phyloP scores from a whole-genome alignment of 2,797 vertebrate species.

The Parauchenoglanis ngamensis region DNA sequence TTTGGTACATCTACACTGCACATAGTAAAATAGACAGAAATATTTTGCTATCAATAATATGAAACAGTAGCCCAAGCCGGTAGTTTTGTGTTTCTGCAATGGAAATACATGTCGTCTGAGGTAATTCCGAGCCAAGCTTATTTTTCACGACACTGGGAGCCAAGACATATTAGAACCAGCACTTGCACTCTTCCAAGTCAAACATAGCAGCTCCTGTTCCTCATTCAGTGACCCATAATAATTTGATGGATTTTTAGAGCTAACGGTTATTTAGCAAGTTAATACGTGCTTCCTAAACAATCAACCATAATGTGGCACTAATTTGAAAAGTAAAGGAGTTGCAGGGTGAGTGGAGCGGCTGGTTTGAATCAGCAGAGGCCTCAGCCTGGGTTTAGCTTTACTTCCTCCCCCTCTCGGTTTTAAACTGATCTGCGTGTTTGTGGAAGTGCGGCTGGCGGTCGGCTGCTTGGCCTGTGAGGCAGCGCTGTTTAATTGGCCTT shows the following conservation, averaged over 20 bases:
- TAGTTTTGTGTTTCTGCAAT: conserved; percentile 25
- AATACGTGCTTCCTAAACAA: conserved; percentile 60
- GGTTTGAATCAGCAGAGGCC: conserved; percentile 77
- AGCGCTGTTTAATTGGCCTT: conserved; percentile 81
- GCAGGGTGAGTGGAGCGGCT: conserved; percentile 72
- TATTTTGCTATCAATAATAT: conserved; percentile 32
- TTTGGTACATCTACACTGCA: conserved; percentile 31
- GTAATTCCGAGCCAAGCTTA: neutral
- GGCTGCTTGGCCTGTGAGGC: conserved; percentile 78
- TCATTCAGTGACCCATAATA: conserved; percentile 52
- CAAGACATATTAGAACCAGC: conserved; percentile 27
- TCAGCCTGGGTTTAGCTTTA: conserved; percentile 74
- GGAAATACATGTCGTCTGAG: conserved; percentile 19
- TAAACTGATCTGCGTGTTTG: conserved; percentile 84
- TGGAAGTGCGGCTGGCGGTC: conserved; percentile 83
- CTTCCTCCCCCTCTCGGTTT: conserved; percentile 74
- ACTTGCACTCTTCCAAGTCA: conserved; percentile 15
- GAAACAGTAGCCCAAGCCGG: conserved; percentile 1
- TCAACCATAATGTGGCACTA: conserved; percentile 51
- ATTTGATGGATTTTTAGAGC: conserved; percentile 54
- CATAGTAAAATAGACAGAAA: conserved; percentile 15
- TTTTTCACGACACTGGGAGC: conserved; percentile 13
- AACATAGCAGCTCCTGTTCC: conserved; percentile 35
- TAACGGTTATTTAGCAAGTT: conserved; percentile 54
- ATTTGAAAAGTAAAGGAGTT: conserved; percentile 63